Evolutionary conservation across 2,113 vertebrate genomes (phyloP), one percentile per base, ranked within the genome.

Genomic region (Alces alces): DNA sequence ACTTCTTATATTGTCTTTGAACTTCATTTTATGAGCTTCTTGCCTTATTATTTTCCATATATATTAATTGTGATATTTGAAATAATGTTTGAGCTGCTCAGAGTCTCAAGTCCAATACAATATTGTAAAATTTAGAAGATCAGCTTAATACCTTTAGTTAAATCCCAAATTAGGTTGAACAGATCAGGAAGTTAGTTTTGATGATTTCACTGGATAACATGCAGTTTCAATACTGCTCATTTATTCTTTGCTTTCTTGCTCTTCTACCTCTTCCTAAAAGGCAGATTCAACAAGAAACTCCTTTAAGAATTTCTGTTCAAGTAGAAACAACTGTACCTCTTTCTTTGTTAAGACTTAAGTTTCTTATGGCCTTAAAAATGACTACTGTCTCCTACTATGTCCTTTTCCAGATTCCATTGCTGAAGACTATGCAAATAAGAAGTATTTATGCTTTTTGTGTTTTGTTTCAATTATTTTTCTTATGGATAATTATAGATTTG

Each of bases 401-500:
- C n/a, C n/a, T 76, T 93, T 92, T 70, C 92, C 93, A 64, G 61
- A 83, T 79, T 79, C 7, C 27, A 84, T 57, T 96, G 30, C 79
- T 92, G 52, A 93, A 70, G n/a, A 91, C 28, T 88, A 50, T 89
- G 50, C 64, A 95, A 79, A 76, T 95, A 60, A 36, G 5, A 88
- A 66, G 36, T 88, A 36, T 61, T 96, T 93, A 86, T 93, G 27
- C 7, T 86, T 85, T 90, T 85, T 92, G n/a, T 52, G 28, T 80
- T 95, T 97, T 83, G 60, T 86, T 95, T 89, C 79, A 55, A 14
- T n/a, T 70, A 47, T 87, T 91, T 96, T 92, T 89, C 64, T 86
- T 52, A 45, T 61, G 13, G 3, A 1, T 97, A 54, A 76, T 58
- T 96, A 89, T 78, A 80, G 16, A 86, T 93, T 91, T 96, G 36